These are phyloP conservation scores for Habrosyne pyritoides DNA, from an alignment of 2,888 invertebrate genomes.

Conservation along the genomic window DNA sequence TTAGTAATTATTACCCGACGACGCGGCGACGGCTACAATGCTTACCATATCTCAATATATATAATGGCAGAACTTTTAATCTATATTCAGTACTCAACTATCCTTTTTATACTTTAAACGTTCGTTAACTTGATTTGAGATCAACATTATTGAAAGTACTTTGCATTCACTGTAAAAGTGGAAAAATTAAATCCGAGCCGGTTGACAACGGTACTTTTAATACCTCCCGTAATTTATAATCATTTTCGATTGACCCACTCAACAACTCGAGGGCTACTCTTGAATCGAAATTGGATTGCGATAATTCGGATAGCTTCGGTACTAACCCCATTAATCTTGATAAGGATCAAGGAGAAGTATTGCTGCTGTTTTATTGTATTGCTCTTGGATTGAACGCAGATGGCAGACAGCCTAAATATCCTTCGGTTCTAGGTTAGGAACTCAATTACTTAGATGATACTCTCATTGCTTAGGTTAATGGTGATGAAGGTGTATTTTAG, in stretches of 20 bases:
- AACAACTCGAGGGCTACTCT: conserved; percentile 37
- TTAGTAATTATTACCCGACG: too few relatives aligned
- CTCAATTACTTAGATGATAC: conserved; percentile 8
- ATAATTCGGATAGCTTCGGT: conserved; percentile 43
- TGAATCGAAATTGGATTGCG: conserved; percentile 51
- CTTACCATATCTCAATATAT: too few relatives aligned
- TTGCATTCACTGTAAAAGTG: background rate
- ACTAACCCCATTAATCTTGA: conserved; percentile 43
- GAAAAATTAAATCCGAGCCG: conserved; percentile 13
- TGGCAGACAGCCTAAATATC: conserved; percentile 9
- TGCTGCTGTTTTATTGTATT: conserved; percentile 28
- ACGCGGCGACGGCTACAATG: too few relatives aligned
- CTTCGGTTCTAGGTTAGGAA: conserved; percentile 4
- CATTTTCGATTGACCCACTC: conserved; percentile 49
- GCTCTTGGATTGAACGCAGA: conserved; percentile 8
- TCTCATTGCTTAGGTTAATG: background rate
- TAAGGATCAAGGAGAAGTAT: conserved; percentile 29
- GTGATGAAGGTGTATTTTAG: background rate
- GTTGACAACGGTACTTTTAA: conserved; percentile 35
- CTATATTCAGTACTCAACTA: too few relatives aligned
- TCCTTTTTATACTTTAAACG: too few relatives aligned
- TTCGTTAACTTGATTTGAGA: background rate
- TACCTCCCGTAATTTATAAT: conserved; percentile 41
- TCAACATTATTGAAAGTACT: background rate
- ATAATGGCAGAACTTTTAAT: too few relatives aligned